Base-by-base conservation (phyloP, 2,113 vertebrate genomes). In the Puntigrus tetrazona region DNA sequence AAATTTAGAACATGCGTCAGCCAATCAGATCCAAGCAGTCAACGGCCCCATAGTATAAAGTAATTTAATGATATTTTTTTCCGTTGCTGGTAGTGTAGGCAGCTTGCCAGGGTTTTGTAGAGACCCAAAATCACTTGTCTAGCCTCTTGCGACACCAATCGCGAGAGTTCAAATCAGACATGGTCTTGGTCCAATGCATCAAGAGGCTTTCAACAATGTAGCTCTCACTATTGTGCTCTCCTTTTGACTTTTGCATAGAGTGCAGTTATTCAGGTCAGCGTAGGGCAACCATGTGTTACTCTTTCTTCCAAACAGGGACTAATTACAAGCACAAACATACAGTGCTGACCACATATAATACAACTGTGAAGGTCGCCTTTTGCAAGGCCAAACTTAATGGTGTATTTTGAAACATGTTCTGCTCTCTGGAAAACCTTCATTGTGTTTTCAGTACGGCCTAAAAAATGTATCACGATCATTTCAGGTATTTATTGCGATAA, bases 211-310 rank as follows among this genome's bases (percentile, higher is more conserved):
- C 31, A 27, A 11, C 34, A 57, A 11, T 78, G 31, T 59, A 25
- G 22, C 76, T 63, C 7, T 63, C 13, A 29, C 16, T 45, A 45
- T 57, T 41, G 34, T 59, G 38, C n/a, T 29, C 57, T 79, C 7
- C 36, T 79, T 77, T 79, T 63, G 57, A 79, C 57, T 79, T 63
- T 31, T 31, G 43, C 4, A 65, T 14, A 31, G 36, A 29, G 18
- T 27, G 36, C 9, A 50, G 59, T 67, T 81, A 31, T 70, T 25
- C 31, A 74, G 78, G 86, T 90, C 86, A 87, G 83, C 89, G 83
- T 90, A 85, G 85, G 36, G 80, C 43, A 67, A 31, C 59, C 1
- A 0, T 34, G 11, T 85, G 89, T 91, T 78, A 57, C 29, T 75
- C 22, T 57, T 59, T 52, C 65, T 34, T 79, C 6, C 3, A 78